These are phyloP conservation scores for Eupithecia subfuscata DNA, from an alignment of 2,888 invertebrate species.

Conservation along the genomic window DNA sequence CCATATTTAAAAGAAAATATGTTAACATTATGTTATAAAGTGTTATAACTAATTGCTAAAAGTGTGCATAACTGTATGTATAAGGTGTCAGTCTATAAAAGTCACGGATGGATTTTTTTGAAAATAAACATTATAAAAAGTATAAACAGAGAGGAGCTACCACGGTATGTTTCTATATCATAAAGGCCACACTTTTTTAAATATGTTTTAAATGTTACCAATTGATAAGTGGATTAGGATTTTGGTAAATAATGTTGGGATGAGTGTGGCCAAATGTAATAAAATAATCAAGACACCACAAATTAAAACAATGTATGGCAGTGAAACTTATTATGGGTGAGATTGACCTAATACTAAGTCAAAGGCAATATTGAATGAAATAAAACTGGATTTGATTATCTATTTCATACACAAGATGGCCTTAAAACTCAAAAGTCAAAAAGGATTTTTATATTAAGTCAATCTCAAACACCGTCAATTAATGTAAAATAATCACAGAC, in stretches of 20 bases:
- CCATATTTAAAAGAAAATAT: slow-evolving; percentile 28
- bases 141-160: slow-evolving; percentile 47
- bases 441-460: not conserved
- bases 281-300: not conserved
- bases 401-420: not conserved
- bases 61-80: slow-evolving; percentile 77
- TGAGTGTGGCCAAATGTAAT: not conserved
- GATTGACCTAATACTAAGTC: not conserved
- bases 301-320: not conserved
- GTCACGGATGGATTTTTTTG: slow-evolving; percentile 78
- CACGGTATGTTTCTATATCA: slow-evolving; percentile 6
- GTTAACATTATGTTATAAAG: slow-evolving; percentile 59
- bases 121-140: slow-evolving; percentile 51
- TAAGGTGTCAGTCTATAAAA: slow-evolving; percentile 83
- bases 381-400: not conserved
- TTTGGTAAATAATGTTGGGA: not conserved
- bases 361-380: not conserved
- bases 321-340: not conserved
- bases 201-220: not conserved
- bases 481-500: slow-evolving; percentile 76
- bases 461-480: slow-evolving; percentile 47
- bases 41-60: slow-evolving; percentile 67
- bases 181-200: not conserved
- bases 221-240: not conserved
- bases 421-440: not conserved